phyloP scores from a whole-genome alignment of 2,888 invertebrate genomes.

The Dolichopus griseipennis region DNA sequence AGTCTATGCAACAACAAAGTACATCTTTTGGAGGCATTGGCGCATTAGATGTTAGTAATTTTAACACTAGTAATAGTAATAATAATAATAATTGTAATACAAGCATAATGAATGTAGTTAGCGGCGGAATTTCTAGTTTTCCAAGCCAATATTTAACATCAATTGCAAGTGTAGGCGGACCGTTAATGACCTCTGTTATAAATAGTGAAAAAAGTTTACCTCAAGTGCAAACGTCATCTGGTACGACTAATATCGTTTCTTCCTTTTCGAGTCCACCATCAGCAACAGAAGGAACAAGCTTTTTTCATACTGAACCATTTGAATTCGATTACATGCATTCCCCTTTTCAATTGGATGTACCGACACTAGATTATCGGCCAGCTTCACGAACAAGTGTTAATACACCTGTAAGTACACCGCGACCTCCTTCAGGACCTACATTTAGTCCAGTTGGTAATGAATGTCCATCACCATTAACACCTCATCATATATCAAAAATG shows the following conservation, averaged over 20 bases:
- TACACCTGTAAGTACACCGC: constrained; percentile 53
- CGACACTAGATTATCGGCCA: constrained; percentile 46
- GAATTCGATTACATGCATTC: constrained; percentile 56
- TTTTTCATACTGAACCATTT: constrained; percentile 51
- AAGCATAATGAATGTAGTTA: constrained; percentile 20
- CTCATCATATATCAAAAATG: constrained; percentile 41
- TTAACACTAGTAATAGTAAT: constrained; percentile 26
- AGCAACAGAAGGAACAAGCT: constrained; percentile 44
- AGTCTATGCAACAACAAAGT: constrained; percentile 12
- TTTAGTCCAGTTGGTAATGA: constrained; percentile 44
- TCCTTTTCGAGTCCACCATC: constrained; percentile 43
- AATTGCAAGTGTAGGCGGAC: constrained; percentile 54
- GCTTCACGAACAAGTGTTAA: constrained; percentile 57
- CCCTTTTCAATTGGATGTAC: constrained; percentile 51
- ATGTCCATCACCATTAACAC: constrained; percentile 46
- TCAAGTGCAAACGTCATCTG: constrained; percentile 28
- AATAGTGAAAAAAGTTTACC: constrained; percentile 42
- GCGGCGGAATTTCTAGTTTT: constrained; percentile 35
- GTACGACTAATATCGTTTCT: constrained; percentile 29
- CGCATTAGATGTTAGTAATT: not conserved
- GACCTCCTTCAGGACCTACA: constrained; percentile 55
- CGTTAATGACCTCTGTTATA: constrained; percentile 62
- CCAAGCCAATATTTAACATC: constrained; percentile 39
- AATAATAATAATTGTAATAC: constrained; percentile 9
- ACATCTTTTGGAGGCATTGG: constrained; percentile 30